A percentile compares a stretch with the other conserved stretches of the same genome.
These are phyloP conservation scores for Pogonocichla stellata DNA, from an alignment of 2,113 vertebrate genomes.

Conservation along the genomic window DNA sequence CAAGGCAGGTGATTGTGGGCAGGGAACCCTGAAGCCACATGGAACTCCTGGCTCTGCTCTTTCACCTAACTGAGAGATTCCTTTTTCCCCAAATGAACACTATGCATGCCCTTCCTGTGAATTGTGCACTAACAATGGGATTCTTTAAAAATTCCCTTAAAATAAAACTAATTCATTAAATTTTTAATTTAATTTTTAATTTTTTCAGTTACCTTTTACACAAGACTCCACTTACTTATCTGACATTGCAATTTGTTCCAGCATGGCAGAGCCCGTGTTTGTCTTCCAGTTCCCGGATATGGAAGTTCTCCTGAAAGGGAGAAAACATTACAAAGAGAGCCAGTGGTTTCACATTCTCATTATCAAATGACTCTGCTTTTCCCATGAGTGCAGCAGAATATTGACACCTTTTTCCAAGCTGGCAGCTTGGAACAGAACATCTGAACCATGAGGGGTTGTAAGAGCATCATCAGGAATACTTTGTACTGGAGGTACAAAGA, in stretches of 20 bases:
- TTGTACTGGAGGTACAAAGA: not conserved
- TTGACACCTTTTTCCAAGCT: not conserved
- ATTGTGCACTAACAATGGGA: fast-evolving
- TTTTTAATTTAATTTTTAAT: too few relatives aligned
- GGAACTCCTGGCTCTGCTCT: not conserved
- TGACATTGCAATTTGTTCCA: conserved; percentile 99
- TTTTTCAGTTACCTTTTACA: not conserved
- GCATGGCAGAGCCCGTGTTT: conserved; percentile 97
- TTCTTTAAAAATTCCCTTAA: not conserved
- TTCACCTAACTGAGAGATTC: not conserved
- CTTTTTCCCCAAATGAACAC: not conserved
- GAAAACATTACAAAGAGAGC: conserved; percentile 34
- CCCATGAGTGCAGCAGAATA: not conserved
- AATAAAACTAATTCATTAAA: not conserved
- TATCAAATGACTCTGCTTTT: not conserved
- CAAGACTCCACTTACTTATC: conserved; percentile 84
- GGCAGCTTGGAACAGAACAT: not conserved
- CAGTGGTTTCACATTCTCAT: not conserved
- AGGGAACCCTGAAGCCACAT: not conserved
- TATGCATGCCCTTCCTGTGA: not conserved
- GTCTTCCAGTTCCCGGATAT: conserved; percentile 99
- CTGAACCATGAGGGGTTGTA: fast-evolving
- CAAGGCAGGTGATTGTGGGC: not conserved
- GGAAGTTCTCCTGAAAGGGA: conserved; percentile 89
- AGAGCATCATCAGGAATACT: not conserved